Percentiles rank a stretch among this genome's conserved stretches.
phyloP scores from a whole-genome alignment of 2,888 invertebrate genomes.

The Cordilura impudica region DNA sequence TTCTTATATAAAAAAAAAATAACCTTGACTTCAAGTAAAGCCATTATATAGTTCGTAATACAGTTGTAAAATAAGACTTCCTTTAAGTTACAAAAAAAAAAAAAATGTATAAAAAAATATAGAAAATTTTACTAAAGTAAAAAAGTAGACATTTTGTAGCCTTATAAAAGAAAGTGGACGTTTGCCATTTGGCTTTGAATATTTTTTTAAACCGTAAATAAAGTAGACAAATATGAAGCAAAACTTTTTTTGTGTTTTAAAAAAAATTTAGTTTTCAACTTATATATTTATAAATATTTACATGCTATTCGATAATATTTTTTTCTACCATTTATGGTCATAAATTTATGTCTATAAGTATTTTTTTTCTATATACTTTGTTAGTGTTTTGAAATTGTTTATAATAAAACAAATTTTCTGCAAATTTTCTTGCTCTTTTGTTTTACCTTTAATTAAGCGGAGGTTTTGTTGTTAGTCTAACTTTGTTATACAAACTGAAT shows the following conservation, averaged over 20 bases:
- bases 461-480: neutral
- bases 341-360: conserved; percentile 19
- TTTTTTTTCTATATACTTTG: neutral
- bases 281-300: neutral
- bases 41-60: neutral
- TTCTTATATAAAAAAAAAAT: neutral
- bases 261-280: neutral
- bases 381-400: neutral
- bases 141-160: conserved; percentile 42
- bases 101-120: neutral
- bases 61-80: neutral
- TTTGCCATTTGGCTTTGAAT: conserved; percentile 58
- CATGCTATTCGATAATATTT: neutral
- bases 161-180: conserved; percentile 37
- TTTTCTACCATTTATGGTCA: conserved; percentile 19
- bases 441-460: neutral
- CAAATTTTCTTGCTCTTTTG: neutral
- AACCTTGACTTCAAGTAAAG: conserved; percentile 44
- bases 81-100: conserved; percentile 3
- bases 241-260: neutral
- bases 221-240: too few relatives aligned
- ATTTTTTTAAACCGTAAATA: neutral
- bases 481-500: neutral
- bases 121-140: conserved; percentile 15
- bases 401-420: neutral